phyloP scores from a whole-genome alignment of 2,888 invertebrate species.

The Pimpla rufipes region DNA sequence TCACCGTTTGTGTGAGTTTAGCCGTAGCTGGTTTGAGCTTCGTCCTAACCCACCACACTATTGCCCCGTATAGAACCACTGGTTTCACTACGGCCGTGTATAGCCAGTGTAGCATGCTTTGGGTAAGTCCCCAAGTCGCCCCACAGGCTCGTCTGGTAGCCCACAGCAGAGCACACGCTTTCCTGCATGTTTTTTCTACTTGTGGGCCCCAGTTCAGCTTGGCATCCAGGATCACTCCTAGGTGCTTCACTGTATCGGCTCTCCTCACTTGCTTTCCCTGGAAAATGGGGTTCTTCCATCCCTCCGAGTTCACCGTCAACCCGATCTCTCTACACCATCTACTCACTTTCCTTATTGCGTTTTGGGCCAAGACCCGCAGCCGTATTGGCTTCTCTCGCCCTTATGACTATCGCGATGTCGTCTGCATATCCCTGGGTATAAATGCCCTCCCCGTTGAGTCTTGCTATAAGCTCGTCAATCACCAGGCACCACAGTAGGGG shows the following conservation, averaged over 20 bases:
- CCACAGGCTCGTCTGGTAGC: too few relatives aligned
- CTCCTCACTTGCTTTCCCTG: neutral
- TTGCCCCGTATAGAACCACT: slow-evolving; percentile 10
- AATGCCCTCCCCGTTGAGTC: slow-evolving; percentile 26
- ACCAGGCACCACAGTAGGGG: slow-evolving; percentile 38
- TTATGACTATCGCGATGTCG: slow-evolving; percentile 29
- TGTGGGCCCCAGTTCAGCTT: slow-evolving; percentile 54
- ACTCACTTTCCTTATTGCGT: slow-evolving; percentile 8
- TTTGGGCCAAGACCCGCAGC: slow-evolving; percentile 22
- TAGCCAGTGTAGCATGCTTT: slow-evolving; percentile 56
- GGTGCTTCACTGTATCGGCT: slow-evolving; percentile 33
- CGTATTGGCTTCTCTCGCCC: slow-evolving; percentile 22
- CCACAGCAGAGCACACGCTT: too few relatives aligned
- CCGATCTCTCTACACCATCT: slow-evolving; percentile 30
- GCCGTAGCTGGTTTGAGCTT: slow-evolving; percentile 28
- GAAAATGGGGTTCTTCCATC: slow-evolving; percentile 4
- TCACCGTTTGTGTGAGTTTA: slow-evolving; percentile 41
- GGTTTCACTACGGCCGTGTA: slow-evolving; percentile 60
- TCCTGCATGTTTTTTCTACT: too few relatives aligned
- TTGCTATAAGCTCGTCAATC: too few relatives aligned
- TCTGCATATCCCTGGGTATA: slow-evolving; percentile 42
- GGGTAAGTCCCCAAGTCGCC: slow-evolving; percentile 57
- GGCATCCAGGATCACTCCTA: slow-evolving; percentile 56
- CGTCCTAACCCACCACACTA: slow-evolving; percentile 21
- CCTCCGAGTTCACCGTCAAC: slow-evolving; percentile 44